A percentile compares a stretch with the other conserved stretches of the same genome.
Evolutionary conservation across 1,140 invertebrate genomes (phyloP).

Genomic region (Anthonomus grandis): DNA sequence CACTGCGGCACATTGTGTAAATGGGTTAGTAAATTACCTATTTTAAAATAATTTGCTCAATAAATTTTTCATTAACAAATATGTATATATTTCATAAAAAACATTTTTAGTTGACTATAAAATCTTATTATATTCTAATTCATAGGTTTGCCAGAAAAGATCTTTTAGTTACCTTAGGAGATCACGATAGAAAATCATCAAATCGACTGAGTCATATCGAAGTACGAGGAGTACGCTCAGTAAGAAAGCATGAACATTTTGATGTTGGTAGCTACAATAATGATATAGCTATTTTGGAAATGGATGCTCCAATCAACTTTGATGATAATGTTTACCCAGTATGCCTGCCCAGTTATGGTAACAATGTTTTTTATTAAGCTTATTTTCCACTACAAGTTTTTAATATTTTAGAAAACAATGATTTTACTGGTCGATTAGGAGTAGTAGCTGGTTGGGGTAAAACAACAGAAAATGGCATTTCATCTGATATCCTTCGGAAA

Average conservation of each 20-base stretch:
- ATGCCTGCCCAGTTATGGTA: constrained; percentile 64
- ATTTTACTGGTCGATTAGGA: constrained; percentile 62
- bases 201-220: constrained; percentile 33
- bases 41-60: too few relatives aligned
- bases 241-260: constrained; percentile 64
- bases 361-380: constrained; percentile 1
- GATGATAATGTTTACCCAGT: constrained; percentile 62
- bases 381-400: too few relatives aligned
- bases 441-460: constrained; percentile 76
- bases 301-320: constrained; percentile 62
- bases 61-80: too few relatives aligned
- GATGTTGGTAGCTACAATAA: constrained; percentile 69
- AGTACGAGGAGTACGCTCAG: constrained; percentile 47
- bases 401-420: constrained; percentile 39
- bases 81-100: too few relatives aligned
- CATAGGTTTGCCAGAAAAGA: constrained; percentile 49
- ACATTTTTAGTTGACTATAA: too few relatives aligned
- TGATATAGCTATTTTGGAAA: constrained; percentile 74
- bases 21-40: constrained; percentile 49
- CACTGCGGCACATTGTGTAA: constrained; percentile 62
- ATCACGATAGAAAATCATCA: constrained; percentile 47
- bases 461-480: constrained; percentile 59
- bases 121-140: too few relatives aligned
- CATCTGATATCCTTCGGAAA: constrained; percentile 58
- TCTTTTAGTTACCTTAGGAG: constrained; percentile 50